Evolutionary conservation across 2,797 vertebrate genomes (phyloP), one percentile per base, ranked within the genome.

Genomic region (Macroramphosus scolopax): DNA sequence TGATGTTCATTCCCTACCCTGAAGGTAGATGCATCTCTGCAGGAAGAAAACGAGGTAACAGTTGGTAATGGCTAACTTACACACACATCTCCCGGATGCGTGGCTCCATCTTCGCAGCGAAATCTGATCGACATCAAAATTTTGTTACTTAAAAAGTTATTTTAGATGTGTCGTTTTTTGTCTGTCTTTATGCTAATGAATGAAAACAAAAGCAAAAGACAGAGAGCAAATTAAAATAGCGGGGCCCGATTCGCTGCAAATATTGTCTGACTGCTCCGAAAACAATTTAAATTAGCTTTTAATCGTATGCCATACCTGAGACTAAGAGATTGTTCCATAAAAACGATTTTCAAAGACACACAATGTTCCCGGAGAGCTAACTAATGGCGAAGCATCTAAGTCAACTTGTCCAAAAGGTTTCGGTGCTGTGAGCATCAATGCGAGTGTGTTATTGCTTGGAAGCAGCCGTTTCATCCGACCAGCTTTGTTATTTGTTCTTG

Each of bases 41-140:
- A 32, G 42, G 44, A 63, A 50, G 48, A 61, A 68, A 65, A 81
- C 7, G 83, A 90, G 87, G 87, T 89, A 88, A 87, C 70, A 63
- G 75, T 80, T 86, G 66, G 62, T 76, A 53, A 77, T 47, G 48
- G 55, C 36, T 42, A 47, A 58, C 41, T 36, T 29, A 25, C 9
- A 3, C 26, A 40, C 26, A 60, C n/a, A n/a, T n/a, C n/a, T n/a
- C n/a, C n/a, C n/a, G n/a, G n/a, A n/a, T n/a, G n/a, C n/a, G n/a
- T n/a, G 37, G 15, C 12, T 62, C 11, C 10, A 28, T 24, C 47
- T 56, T 56, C 34, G 55, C 37, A 58, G 51, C 33, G 42, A 48
- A 38, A 9, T 22, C 28, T 51, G 8, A 51, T 20, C 16, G 14
- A 11, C 42, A 63, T 65, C 22, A 2, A 30, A 47, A 58, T 39